Conservation (phyloP, 2,888 invertebrate genomes). For the Drosophila ustulata region DNA sequence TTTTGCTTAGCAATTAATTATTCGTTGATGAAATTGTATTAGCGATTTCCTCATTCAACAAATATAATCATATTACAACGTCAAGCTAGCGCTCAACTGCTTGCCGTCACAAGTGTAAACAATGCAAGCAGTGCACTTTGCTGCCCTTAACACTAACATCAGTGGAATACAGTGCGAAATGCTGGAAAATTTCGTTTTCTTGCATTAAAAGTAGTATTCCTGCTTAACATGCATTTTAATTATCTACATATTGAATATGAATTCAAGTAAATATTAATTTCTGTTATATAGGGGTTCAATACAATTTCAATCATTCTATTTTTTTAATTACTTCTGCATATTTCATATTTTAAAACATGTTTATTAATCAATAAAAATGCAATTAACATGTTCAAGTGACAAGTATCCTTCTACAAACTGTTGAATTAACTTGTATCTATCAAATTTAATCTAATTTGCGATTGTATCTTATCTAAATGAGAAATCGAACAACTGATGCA, state of each 20-base stretch:
- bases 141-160: slow-evolving; percentile 2
- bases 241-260: too few species aligned
- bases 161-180: not conserved
- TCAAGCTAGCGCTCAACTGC: not conserved
- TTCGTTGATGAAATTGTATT: slow-evolving; percentile 10
- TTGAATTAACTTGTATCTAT: not conserved
- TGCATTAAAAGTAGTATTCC: not conserved
- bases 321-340: too few species aligned
- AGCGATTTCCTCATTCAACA: slow-evolving; percentile 6
- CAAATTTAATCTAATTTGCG: not conserved
- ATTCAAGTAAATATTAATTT: too few species aligned
- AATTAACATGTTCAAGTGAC: not conserved
- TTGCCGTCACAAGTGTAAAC: not conserved
- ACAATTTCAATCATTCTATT: too few species aligned
- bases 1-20: not conserved
- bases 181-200: not conserved
- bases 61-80: not conserved
- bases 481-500: slow-evolving; percentile 9
- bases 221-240: too few species aligned
- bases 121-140: slow-evolving; percentile 10
- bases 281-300: too few species aligned
- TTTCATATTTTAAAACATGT: too few species aligned
- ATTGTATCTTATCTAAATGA: slow-evolving; percentile 11
- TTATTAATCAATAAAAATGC: not conserved
- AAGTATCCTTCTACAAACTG: not conserved